Percentiles rank a stretch among this genome's conserved stretches.
Conservation (phyloP, 1,140 invertebrate species). For the Drosophila rhopaloa region DNA sequence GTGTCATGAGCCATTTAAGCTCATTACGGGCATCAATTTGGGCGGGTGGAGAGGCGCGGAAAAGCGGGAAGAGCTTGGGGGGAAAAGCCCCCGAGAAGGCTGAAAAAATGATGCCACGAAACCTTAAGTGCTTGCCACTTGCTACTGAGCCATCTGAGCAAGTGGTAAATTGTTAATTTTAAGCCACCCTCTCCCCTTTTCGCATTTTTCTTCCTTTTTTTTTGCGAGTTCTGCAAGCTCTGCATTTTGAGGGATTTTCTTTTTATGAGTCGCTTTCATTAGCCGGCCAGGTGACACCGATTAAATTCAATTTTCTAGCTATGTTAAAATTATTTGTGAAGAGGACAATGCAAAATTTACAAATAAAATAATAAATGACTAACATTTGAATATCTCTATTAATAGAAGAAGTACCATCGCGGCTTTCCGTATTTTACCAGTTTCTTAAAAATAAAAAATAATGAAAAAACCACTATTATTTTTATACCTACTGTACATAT, state of each 20-base stretch:
- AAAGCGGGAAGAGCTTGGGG: not conserved
- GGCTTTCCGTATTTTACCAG: too few species aligned
- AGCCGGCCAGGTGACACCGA: slow-evolving; percentile 40
- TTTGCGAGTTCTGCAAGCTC: slow-evolving; percentile 27
- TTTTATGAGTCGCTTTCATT: slow-evolving; percentile 25
- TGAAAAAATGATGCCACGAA: slow-evolving; percentile 44
- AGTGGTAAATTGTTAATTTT: slow-evolving; percentile 81
- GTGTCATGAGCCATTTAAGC: slow-evolving; percentile 84
- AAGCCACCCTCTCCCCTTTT: slow-evolving; percentile 39
- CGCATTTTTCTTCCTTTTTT: not conserved
- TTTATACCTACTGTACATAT: slow-evolving; percentile 7
- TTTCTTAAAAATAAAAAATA: not conserved
- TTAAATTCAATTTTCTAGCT: slow-evolving; percentile 60
- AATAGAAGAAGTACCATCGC: too few species aligned
- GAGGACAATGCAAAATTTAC: not conserved
- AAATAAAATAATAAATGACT: not conserved
- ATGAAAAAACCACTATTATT: not conserved
- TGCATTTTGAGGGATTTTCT: slow-evolving; percentile 11
- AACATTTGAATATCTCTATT: too few species aligned
- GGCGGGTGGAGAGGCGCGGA: not conserved
- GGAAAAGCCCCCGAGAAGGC: slow-evolving; percentile 8
- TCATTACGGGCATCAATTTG: slow-evolving; percentile 84
- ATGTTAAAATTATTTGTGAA: not conserved
- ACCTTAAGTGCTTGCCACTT: slow-evolving; percentile 41
- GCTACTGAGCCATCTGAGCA: slow-evolving; percentile 51